phyloP scores from a whole-genome alignment of 2,888 invertebrate genomes.

The Drosophila helvetica region DNA sequence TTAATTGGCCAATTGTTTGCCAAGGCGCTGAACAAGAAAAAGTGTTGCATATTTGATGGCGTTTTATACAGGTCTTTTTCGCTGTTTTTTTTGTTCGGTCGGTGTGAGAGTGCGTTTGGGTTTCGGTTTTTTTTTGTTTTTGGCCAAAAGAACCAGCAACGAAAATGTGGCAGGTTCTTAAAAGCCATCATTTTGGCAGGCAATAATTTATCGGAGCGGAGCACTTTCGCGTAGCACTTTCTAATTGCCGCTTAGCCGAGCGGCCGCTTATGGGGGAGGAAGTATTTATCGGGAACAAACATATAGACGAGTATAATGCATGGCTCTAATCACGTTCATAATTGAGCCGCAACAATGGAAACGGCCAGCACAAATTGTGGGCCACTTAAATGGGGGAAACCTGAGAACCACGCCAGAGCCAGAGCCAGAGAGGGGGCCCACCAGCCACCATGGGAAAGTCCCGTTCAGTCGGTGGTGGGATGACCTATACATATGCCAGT shows the following conservation, averaged over 20 bases:
- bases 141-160: neutral
- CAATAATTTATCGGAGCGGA: constrained; percentile 42
- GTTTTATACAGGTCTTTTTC: constrained; percentile 22
- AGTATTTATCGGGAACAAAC: constrained; percentile 27
- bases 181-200: constrained; percentile 31
- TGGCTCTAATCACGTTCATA: constrained; percentile 28
- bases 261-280: constrained; percentile 20
- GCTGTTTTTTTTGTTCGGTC: neutral
- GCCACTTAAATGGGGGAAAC: constrained; percentile 49
- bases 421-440: neutral
- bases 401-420: constrained; percentile 4
- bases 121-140: constrained; percentile 6
- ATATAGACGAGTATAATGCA: constrained; percentile 14
- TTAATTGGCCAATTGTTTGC: constrained; percentile 71
- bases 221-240: constrained; percentile 22
- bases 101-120: neutral
- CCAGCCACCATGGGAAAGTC: neutral
- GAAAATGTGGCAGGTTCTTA: constrained; percentile 35
- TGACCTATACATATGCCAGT: constrained; percentile 20
- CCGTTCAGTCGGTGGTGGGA: neutral
- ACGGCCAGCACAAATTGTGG: constrained; percentile 51
- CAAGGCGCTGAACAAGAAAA: constrained; percentile 48
- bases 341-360: constrained; percentile 25
- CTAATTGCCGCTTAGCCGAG: constrained; percentile 54
- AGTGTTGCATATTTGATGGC: constrained; percentile 61